Conservation (phyloP, 2,888 invertebrate genomes). For the Drosophila birchii region DNA sequence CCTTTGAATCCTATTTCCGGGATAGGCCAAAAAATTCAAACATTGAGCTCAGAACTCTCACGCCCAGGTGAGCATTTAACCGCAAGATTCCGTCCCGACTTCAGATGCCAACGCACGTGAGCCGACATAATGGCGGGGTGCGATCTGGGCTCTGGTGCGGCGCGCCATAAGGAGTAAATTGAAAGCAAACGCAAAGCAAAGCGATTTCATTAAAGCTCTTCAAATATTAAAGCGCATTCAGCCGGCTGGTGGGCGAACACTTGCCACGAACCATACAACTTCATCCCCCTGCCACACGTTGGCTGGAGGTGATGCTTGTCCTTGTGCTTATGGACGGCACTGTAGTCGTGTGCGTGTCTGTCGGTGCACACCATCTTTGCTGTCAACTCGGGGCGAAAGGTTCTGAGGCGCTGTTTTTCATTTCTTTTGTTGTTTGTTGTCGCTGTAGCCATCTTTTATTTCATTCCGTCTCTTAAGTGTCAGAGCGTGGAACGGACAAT, state of each 20-base stretch:
- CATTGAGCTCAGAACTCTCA: slow-evolving; percentile 61
- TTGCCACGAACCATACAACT: slow-evolving; percentile 10
- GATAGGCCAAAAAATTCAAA: slow-evolving; percentile 36
- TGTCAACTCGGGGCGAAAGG: slow-evolving; percentile 39
- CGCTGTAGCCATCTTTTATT: slow-evolving; percentile 71
- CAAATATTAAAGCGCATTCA: slow-evolving; percentile 76
- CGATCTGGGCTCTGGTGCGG: background rate
- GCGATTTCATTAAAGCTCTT: slow-evolving; percentile 77
- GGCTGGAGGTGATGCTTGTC: slow-evolving; percentile 19
- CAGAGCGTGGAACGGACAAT: slow-evolving; percentile 75
- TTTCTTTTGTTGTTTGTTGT: slow-evolving; percentile 67
- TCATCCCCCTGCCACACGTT: background rate
- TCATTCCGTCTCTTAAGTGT: slow-evolving; percentile 77
- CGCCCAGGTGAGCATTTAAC: slow-evolving; percentile 55
- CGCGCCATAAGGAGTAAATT: slow-evolving; percentile 56
- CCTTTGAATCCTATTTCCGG: slow-evolving; percentile 56
- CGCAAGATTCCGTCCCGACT: slow-evolving; percentile 18
- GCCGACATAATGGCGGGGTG: background rate
- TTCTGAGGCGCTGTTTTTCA: slow-evolving; percentile 39
- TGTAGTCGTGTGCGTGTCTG: slow-evolving; percentile 16
- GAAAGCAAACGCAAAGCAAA: slow-evolving; percentile 70
- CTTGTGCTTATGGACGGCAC: slow-evolving; percentile 21
- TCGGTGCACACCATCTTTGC: slow-evolving; percentile 50
- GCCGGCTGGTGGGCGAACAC: slow-evolving; percentile 21
- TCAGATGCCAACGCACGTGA: slow-evolving; percentile 23